These are phyloP conservation scores for Clistopyga incitator DNA, from an alignment of 2,888 invertebrate species.

Conservation along the genomic window DNA sequence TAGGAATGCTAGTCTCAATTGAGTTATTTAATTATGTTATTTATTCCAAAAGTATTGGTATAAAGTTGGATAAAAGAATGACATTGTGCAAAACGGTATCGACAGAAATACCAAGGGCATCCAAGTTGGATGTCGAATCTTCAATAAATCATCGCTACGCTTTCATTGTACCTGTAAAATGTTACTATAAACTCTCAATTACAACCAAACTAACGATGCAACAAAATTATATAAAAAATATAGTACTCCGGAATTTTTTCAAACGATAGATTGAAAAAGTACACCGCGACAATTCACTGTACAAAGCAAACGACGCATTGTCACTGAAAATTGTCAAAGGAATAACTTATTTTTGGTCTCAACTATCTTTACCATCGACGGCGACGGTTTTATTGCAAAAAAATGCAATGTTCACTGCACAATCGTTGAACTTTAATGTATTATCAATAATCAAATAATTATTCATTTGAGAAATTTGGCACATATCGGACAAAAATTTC, in stretches of 20 bases:
- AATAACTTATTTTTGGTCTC: not conserved
- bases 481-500: constrained; percentile 33
- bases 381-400: not conserved
- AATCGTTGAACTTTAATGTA: not conserved
- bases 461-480: constrained; percentile 51
- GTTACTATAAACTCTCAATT: constrained; percentile 3
- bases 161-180: not conserved
- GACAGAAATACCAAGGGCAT: constrained; percentile 9
- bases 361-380: not conserved
- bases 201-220: not conserved
- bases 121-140: not conserved
- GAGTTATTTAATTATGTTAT: constrained; percentile 46
- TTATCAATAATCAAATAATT: not conserved
- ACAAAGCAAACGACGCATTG: not conserved
- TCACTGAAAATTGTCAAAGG: not conserved
- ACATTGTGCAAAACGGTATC: constrained; percentile 40
- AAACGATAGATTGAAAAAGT: not conserved
- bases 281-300: not conserved
- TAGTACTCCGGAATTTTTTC: not conserved
- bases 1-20: not conserved
- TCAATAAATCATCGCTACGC: not conserved
- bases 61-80: constrained; percentile 47
- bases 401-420: not conserved
- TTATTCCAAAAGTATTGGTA: constrained; percentile 59
- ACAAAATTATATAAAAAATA: constrained; percentile 20